A percentile compares a stretch with the other conserved stretches of the same genome.
Conservation (phyloP, 2,113 vertebrate genomes). For the Chionis minor region DNA sequence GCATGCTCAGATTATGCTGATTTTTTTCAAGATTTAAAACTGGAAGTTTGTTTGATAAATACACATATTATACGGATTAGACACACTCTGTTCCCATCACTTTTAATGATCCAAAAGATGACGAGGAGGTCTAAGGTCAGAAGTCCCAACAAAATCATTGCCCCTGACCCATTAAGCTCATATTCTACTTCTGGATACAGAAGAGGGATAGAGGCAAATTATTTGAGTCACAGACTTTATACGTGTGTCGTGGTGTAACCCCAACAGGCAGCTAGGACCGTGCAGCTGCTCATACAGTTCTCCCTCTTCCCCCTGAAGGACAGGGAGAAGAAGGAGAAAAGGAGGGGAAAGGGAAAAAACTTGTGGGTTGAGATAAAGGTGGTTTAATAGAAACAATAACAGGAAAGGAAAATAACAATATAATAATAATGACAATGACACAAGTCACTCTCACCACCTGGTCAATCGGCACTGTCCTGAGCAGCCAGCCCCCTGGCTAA, state of each 20-base stretch:
- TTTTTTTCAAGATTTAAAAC: neutral
- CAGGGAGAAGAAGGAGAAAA: neutral
- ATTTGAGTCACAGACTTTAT: neutral
- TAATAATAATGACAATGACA: neutral
- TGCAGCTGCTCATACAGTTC: neutral
- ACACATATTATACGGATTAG: neutral
- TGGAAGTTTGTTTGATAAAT: neutral
- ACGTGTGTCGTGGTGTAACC: neutral
- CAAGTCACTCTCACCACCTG: neutral
- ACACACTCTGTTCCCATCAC: neutral
- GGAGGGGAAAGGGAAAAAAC: neutral
- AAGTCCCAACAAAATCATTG: neutral
- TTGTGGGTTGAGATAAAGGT: neutral
- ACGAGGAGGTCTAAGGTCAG: neutral
- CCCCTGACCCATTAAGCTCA: neutral
- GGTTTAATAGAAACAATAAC: neutral
- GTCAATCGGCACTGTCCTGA: neutral
- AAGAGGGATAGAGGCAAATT: neutral
- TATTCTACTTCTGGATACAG: neutral
- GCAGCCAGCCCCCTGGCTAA: neutral
- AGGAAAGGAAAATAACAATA: neutral
- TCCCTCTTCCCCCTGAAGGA: neutral
- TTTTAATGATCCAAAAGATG: neutral
- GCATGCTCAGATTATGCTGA: neutral
- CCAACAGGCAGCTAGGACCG: neutral